Evolutionary conservation across 1,140 invertebrate species (phyloP).

Genomic region (Drosophila nebulosa): DNA sequence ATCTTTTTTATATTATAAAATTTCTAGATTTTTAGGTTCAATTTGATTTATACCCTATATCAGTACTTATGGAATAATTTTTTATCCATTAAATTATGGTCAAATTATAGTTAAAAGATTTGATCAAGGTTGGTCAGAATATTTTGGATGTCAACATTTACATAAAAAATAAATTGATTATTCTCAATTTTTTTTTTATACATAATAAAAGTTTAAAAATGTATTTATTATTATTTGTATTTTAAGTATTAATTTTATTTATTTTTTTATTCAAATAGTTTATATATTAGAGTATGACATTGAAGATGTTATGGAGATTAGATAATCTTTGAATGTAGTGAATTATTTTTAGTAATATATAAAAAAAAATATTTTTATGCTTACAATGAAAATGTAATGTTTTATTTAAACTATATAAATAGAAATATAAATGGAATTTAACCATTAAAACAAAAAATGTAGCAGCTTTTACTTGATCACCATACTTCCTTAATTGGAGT

Average conservation of each 20-base stretch:
- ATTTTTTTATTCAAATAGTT: not conserved
- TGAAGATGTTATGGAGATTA: no score
- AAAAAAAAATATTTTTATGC: no score
- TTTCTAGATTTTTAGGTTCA: conserved; percentile 67
- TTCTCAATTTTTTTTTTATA: no score
- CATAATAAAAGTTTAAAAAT: not conserved
- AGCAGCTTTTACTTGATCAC: conserved; percentile 81
- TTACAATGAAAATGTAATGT: conserved; percentile 83
- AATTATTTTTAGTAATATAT: no score
- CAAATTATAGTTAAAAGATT: conserved; percentile 70
- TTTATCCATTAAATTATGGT: conserved; percentile 36
- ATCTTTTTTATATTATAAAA: conserved; percentile 75
- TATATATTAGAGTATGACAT: no score
- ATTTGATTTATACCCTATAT: conserved; percentile 82
- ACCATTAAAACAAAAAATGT: conserved; percentile 82
- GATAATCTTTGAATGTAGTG: no score
- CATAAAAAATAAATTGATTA: no score
- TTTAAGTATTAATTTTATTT: not conserved
- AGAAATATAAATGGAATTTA: conserved; percentile 82
- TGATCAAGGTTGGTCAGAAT: conserved; percentile 82
- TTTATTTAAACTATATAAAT: conserved; percentile 83
- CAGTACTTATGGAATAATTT: conserved; percentile 66
- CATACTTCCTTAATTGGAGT: conserved; percentile 82
- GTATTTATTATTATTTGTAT: not conserved
- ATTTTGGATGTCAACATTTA: conserved; percentile 7